A percentile compares a stretch with the other conserved stretches of the same genome.
Conservation (phyloP, 2,888 invertebrate genomes). For the Caenorhabditis angaria region DNA sequence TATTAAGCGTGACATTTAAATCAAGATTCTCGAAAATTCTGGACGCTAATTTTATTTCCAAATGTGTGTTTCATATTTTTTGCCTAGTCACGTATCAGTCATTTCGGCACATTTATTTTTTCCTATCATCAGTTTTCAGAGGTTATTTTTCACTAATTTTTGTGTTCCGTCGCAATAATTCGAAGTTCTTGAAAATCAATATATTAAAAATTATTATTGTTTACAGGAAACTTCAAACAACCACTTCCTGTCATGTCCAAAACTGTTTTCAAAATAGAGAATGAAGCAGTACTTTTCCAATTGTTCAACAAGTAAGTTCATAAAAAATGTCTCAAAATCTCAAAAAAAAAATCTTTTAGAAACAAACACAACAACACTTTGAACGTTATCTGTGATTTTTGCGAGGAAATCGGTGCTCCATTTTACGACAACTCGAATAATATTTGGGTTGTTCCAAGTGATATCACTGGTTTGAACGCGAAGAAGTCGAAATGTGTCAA, state of each 20-base stretch:
- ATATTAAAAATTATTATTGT: neutral
- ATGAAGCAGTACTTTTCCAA: slow-evolving; percentile 36
- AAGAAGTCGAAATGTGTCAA: slow-evolving; percentile 40
- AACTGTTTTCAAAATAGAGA: slow-evolving; percentile 36
- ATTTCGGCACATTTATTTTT: too few relatives aligned
- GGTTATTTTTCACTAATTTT: too few relatives aligned
- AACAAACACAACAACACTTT: slow-evolving; percentile 35
- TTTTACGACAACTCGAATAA: slow-evolving; percentile 20
- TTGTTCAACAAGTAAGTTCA: slow-evolving; percentile 21
- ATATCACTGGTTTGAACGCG: slow-evolving; percentile 30
- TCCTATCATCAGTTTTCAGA: too few relatives aligned
- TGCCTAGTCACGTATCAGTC: too few relatives aligned
- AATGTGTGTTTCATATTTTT: too few relatives aligned
- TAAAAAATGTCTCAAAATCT: neutral
- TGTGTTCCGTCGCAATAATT: too few relatives aligned
- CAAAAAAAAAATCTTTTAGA: slow-evolving; percentile 7
- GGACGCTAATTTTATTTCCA: too few relatives aligned
- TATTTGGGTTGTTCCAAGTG: slow-evolving; percentile 40
- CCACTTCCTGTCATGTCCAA: slow-evolving; percentile 36
- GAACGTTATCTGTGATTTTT: slow-evolving; percentile 41
- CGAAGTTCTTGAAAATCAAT: neutral
- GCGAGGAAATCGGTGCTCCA: slow-evolving; percentile 35
- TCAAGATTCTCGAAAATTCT: too few relatives aligned
- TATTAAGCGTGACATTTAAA: too few relatives aligned
- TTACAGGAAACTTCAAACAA: slow-evolving; percentile 41